These are phyloP conservation scores for Piaya cayana DNA, from an alignment of 2,113 vertebrate species.

Conservation along the genomic window DNA sequence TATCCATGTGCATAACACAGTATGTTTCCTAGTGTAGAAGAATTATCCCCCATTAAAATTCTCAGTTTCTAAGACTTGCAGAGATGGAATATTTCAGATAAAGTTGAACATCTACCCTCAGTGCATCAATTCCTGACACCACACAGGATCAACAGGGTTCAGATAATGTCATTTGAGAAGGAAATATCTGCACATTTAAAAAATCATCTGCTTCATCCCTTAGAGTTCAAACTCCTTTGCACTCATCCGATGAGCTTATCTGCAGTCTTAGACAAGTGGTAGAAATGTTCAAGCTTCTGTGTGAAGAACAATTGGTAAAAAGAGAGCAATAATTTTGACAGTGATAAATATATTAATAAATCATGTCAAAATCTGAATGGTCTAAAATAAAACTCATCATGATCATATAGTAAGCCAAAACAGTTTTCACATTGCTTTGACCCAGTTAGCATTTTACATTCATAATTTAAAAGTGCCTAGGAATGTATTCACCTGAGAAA, in stretches of 20 bases:
- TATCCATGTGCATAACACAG: accelerated
- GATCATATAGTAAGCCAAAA: not conserved
- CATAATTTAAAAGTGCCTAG: not conserved
- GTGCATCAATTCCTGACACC: not conserved
- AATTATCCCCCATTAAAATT: not conserved
- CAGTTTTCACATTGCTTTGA: not conserved
- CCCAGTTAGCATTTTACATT: not conserved
- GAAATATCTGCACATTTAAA: not conserved
- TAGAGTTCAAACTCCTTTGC: not conserved
- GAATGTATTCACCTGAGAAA: not conserved
- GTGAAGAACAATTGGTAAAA: not conserved
- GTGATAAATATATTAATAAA: not conserved
- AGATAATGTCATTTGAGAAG: not conserved
- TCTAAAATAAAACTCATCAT: not conserved
- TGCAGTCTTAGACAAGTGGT: not conserved
- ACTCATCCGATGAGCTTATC: not conserved
- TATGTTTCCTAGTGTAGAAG: not conserved
- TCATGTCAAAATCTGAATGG: not conserved
- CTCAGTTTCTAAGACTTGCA: not conserved
- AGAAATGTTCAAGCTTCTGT: not conserved
- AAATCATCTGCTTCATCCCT: not conserved
- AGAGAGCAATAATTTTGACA: not conserved
- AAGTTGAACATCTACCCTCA: not conserved
- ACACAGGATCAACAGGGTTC: not conserved
- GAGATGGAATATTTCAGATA: not conserved